Conservation (phyloP, 2,888 invertebrate species). For the Lumbricus terrestris region DNA sequence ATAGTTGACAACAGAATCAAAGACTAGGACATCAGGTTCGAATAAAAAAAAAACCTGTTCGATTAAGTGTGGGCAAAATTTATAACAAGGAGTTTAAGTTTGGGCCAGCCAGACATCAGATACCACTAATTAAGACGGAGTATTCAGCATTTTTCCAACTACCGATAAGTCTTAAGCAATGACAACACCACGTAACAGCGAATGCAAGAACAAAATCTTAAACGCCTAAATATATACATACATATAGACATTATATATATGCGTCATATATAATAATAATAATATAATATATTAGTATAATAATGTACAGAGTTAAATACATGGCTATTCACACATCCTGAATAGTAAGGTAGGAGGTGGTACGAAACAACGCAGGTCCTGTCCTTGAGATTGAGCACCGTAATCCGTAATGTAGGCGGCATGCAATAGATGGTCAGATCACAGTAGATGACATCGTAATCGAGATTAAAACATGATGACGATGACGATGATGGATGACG, state of each 20-base stretch:
- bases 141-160: slow-evolving; percentile 10
- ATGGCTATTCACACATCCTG: not conserved
- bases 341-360: slow-evolving; percentile 10
- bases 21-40: slow-evolving; percentile 4
- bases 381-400: slow-evolving; percentile 12
- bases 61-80: slow-evolving; percentile 12
- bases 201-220: slow-evolving; percentile 16
- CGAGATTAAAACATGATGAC: not conserved
- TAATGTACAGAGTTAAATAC: slow-evolving; percentile 12
- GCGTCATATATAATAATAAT: slow-evolving; percentile 3
- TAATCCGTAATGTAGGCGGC: slow-evolving; percentile 8
- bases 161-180: slow-evolving; percentile 9
- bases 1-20: not conserved
- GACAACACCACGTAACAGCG: slow-evolving; percentile 14
- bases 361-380: slow-evolving; percentile 11
- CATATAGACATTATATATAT: not conserved
- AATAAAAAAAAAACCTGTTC: slow-evolving; percentile 4
- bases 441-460: not conserved
- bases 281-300: no score
- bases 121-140: slow-evolving; percentile 13
- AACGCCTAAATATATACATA: slow-evolving; percentile 15
- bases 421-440: slow-evolving; percentile 16
- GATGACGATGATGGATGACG: no score
- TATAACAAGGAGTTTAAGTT: not conserved
- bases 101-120: slow-evolving; percentile 18